Percentiles rank a stretch among this genome's conserved stretches.
Evolutionary conservation across 2,113 vertebrate genomes (phyloP).

Genomic region (Pomatostomus ruficeps): DNA sequence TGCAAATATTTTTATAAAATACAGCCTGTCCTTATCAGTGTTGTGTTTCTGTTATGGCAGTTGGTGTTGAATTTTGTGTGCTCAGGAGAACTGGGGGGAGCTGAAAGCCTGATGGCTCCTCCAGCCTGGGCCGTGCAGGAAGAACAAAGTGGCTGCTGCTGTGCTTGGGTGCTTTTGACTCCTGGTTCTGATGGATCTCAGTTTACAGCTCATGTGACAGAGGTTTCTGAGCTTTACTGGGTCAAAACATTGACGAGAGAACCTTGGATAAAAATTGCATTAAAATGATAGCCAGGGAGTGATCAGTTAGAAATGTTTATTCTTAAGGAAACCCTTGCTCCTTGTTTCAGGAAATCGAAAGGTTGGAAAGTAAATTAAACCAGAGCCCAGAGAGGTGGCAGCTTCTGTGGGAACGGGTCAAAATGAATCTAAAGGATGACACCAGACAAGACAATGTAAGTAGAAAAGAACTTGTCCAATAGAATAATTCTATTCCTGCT

Average conservation of each 20-base stretch:
- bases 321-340: not conserved
- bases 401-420: constrained; percentile 85
- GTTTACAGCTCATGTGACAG: not conserved
- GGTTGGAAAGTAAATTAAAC: constrained; percentile 85
- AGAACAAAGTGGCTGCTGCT: not conserved
- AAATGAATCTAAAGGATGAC: constrained; percentile 86
- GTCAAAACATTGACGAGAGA: not conserved
- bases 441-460: constrained; percentile 84
- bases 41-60: not conserved
- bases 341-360: constrained; percentile 88
- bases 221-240: not conserved
- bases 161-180: not conserved
- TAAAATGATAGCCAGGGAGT: not conserved
- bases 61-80: not conserved
- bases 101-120: not conserved
- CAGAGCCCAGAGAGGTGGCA: constrained; percentile 91
- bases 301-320: not conserved
- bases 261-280: not conserved
- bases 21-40: not conserved
- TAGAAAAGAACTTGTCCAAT: not conserved
- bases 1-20: constrained; percentile 43
- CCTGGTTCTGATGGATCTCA: not conserved
- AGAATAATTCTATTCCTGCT: not conserved
- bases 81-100: not conserved
- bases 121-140: not conserved